These are phyloP conservation scores for Oasisia sp. DNA, from an alignment of 2,888 invertebrate species.

Conservation along the genomic window DNA sequence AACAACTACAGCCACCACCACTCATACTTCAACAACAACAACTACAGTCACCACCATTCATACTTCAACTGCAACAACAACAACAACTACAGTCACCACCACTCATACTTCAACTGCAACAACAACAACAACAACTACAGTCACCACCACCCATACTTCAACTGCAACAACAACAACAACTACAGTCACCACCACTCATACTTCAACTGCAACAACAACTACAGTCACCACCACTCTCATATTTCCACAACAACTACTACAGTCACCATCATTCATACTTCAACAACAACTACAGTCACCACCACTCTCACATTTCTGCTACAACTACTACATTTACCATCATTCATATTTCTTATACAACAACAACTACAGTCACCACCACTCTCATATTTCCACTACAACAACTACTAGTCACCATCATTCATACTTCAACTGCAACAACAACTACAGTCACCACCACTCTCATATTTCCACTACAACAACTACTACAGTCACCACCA, in stretches of 20 bases:
- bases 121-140: too few relatives aligned
- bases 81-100: neutral
- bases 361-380: too few relatives aligned
- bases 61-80: constrained; percentile 85
- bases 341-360: too few relatives aligned
- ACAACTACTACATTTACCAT: neutral
- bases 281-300: constrained; percentile 87
- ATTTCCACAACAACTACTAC: too few relatives aligned
- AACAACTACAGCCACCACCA: neutral
- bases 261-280: neutral
- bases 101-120: too few relatives aligned
- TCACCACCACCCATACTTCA: neutral
- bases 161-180: neutral
- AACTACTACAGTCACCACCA: too few relatives aligned
- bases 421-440: neutral
- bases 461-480: too few relatives aligned
- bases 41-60: constrained; percentile 99
- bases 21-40: neutral
- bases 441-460: neutral
- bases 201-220: constrained; percentile 73
- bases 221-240: neutral
- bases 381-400: neutral
- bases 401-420: too few relatives aligned
- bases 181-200: constrained; percentile 99
- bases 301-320: constrained; percentile 96